phyloP scores from a whole-genome alignment of 2,113 vertebrate species.

The Lepisosteus oculatus region DNA sequence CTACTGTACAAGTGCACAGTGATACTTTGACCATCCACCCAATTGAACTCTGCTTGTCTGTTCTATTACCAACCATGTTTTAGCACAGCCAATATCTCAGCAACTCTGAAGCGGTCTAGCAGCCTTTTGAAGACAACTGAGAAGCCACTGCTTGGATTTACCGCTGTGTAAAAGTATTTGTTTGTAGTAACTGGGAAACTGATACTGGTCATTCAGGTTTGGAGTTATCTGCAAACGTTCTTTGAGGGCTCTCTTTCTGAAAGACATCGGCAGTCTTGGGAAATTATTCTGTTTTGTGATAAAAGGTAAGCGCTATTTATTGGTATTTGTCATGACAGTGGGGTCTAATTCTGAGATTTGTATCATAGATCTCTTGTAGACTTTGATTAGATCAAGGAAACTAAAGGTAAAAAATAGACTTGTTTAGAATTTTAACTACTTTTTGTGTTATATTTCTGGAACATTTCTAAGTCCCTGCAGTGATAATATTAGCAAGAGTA shows the following conservation, averaged over 20 bases:
- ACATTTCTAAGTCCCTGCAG: too few species aligned
- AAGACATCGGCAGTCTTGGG: neutral
- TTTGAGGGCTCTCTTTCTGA: neutral
- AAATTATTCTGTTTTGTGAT: neutral
- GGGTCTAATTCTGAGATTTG: too few species aligned
- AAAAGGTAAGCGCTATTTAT: too few species aligned
- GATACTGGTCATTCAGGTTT: neutral
- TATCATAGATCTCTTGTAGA: too few species aligned
- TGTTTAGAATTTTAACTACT: too few species aligned
- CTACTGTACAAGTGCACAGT: neutral
- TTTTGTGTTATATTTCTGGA: too few species aligned
- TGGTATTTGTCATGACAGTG: too few species aligned
- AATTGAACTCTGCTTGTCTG: neutral
- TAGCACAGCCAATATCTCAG: too few species aligned
- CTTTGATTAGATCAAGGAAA: too few species aligned
- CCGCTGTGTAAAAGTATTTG: constrained; percentile 4
- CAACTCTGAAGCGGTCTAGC: too few species aligned
- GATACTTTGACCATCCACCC: neutral
- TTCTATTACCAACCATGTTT: neutral
- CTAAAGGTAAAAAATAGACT: too few species aligned
- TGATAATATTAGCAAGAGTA: too few species aligned
- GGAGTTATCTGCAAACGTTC: constrained; percentile 10
- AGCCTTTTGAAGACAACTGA: neutral
- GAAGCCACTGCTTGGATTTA: constrained; percentile 1
- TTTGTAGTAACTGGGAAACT: constrained; percentile 13